These are phyloP conservation scores for Myotis yumanensis DNA, from an alignment of 2,113 vertebrate species.

Conservation along the genomic window DNA sequence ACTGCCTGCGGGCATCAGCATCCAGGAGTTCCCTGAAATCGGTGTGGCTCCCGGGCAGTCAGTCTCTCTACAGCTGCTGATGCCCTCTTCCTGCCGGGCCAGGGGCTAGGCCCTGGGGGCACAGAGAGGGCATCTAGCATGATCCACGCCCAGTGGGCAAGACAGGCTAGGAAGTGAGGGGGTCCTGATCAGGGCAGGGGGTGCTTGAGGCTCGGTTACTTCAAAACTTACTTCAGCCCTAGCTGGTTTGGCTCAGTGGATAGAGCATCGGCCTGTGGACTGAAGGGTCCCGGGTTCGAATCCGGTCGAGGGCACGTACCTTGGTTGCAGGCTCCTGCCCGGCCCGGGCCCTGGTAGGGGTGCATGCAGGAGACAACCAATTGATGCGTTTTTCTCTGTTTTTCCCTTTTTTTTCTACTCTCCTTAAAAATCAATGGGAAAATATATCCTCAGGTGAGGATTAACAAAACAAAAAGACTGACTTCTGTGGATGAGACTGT, in stretches of 20 bases:
- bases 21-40: constrained; percentile 94
- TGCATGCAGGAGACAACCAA: too few relatives aligned
- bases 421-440: too few relatives aligned
- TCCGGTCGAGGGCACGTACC: too few relatives aligned
- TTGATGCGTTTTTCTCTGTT: too few relatives aligned
- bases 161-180: background rate
- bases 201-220: background rate
- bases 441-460: too few relatives aligned
- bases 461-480: too few relatives aligned
- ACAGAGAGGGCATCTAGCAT: background rate
- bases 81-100: background rate
- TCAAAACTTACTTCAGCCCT: background rate
- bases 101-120: background rate
- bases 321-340: too few relatives aligned
- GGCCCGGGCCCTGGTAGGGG: too few relatives aligned
- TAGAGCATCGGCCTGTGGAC: too few relatives aligned
- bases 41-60: constrained; percentile 81
- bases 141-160: background rate
- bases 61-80: background rate
- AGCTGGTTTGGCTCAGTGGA: too few relatives aligned
- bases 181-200: background rate
- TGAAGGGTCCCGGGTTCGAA: too few relatives aligned
- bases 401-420: too few relatives aligned
- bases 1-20: constrained; percentile 91
- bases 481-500: background rate